Base-by-base conservation (phyloP, 2,797 vertebrate genomes). In the Agapornis canus region DNA sequence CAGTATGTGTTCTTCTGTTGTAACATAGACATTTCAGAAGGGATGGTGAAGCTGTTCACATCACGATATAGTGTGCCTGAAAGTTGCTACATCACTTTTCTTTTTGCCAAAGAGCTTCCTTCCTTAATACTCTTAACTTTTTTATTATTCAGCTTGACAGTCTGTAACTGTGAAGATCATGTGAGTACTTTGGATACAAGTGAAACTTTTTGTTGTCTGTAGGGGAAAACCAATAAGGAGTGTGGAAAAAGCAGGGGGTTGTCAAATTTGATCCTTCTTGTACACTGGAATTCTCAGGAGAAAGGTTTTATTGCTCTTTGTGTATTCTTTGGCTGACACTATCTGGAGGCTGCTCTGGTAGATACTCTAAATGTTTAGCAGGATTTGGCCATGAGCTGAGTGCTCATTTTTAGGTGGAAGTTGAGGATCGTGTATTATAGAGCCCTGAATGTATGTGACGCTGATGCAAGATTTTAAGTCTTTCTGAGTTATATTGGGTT, bases 1-100 rank as follows among this genome's bases (percentile, higher is more conserved):
- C 19, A 43, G 99, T 99, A 99, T 89, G 97, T 51, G 83, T 92
- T 21, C 63, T 83, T 86, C 75, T 89, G 59, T 54, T 82, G 43
- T 45, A 49, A 25, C 37, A 17, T 25, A 54, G 48, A 22, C 54
- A 43, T 65, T 85, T 39, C 40, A 54, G 20, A 35, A 80, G 21
- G 21, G 25, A 60, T 37, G 35, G 14, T 39, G 29, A 40, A 86
- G 23, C 47, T 73, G 13, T 72, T 59, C 31, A 15, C 13, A 4
- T 68, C 49, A 3, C 57, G 39, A 17, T 12, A 4, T 3, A 31
- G 22, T 9, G 15, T 73, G 22, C 48, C 31, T 77, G 5, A 31
- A 56, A 63, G 14, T 31, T 82, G 18, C 27, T 70, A 8, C 1
- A 2, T 57, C 19, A 2, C 13, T 78, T 43, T 43, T 82, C 25